Conservation (phyloP, 2,113 vertebrate species). For the Acrocephalus arundinaceus region DNA sequence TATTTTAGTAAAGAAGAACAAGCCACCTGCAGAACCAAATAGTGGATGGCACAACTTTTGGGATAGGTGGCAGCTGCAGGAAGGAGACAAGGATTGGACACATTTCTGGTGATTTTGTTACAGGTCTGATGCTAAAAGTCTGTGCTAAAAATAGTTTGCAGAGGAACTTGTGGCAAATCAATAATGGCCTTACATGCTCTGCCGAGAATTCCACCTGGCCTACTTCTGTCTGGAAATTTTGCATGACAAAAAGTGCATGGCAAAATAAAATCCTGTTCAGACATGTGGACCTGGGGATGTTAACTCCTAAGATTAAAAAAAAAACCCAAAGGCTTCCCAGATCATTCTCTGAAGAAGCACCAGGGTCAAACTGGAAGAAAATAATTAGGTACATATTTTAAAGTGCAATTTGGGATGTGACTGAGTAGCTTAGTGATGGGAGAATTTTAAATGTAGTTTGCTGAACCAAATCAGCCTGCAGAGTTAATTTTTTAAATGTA, state of each 20-base stretch:
- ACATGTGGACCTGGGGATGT: background rate
- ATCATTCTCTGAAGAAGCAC: background rate
- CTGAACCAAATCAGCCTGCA: background rate
- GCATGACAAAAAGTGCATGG: background rate
- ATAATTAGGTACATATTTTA: background rate
- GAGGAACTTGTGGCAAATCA: slow-evolving; percentile 7
- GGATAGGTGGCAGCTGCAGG: background rate
- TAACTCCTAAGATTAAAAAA: background rate
- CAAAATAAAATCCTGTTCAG: background rate
- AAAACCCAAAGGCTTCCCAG: background rate
- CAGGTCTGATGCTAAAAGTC: background rate
- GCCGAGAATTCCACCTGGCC: background rate
- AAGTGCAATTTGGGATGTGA: background rate
- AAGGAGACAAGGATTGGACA: background rate
- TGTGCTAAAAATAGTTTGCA: background rate
- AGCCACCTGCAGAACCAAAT: background rate
- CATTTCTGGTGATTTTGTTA: background rate
- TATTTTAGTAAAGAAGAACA: background rate
- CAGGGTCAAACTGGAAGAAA: background rate
- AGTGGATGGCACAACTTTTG: background rate
- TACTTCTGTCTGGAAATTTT: background rate
- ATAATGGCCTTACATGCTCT: background rate
- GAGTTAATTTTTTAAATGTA: background rate
- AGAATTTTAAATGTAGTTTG: background rate
- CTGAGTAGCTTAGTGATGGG: background rate